phyloP scores from a whole-genome alignment of 2,888 invertebrate genomes.

The Campoplex nolae region DNA sequence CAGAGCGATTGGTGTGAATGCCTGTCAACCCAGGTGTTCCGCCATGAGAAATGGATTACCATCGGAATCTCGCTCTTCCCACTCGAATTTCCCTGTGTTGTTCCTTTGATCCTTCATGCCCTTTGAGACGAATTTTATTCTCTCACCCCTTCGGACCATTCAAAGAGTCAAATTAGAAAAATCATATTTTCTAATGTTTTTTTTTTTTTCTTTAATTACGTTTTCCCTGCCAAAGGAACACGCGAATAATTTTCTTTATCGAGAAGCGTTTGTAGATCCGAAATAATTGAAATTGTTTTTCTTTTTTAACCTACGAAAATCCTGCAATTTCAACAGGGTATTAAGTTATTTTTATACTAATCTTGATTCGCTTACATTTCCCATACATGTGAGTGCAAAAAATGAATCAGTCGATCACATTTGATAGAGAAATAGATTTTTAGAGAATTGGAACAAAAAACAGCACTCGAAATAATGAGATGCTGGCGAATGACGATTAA shows the following conservation, averaged over 20 bases:
- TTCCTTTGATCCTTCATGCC: slow-evolving; percentile 46
- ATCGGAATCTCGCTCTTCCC: slow-evolving; percentile 58
- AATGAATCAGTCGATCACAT: too few species aligned
- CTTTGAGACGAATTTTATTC: slow-evolving; percentile 56
- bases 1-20: slow-evolving; percentile 75
- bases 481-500: not conserved
- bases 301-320: not conserved
- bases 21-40: slow-evolving; percentile 79
- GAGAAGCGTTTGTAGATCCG: not conserved
- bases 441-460: not conserved
- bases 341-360: too few species aligned
- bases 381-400: too few species aligned
- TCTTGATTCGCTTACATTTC: too few species aligned
- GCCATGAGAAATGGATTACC: slow-evolving; percentile 81
- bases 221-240: not conserved
- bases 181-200: not conserved
- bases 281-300: not conserved
- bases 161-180: not conserved
- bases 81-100: slow-evolving; percentile 64
- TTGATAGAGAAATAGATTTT: too few species aligned
- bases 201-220: not conserved
- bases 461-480: not conserved
- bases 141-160: slow-evolving; percentile 27
- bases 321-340: not conserved
- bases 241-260: not conserved